A percentile compares a stretch with the other conserved stretches of the same genome.
phyloP scores from a whole-genome alignment of 2,888 invertebrate genomes.

The Chaitophorus viminalis region DNA sequence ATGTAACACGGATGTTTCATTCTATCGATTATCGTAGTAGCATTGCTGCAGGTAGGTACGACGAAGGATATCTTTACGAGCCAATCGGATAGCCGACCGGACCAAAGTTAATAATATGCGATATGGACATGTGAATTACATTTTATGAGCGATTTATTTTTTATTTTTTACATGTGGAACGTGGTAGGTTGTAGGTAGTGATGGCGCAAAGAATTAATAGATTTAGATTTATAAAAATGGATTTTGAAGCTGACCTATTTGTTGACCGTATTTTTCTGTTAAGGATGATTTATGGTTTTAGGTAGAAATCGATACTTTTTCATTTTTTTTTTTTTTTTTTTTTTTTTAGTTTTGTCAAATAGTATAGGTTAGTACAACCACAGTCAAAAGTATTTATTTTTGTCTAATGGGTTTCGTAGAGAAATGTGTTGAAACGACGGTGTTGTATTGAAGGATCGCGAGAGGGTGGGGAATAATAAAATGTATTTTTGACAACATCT shows the following conservation, averaged over 20 bases:
- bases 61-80: too few relatives aligned
- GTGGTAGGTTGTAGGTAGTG: too few relatives aligned
- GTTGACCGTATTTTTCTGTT: neutral
- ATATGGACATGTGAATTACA: neutral
- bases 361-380: neutral
- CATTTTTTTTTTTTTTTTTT: conserved; percentile 8
- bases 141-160: neutral
- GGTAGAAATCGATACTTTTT: conserved; percentile 12
- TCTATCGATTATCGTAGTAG: neutral
- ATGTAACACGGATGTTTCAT: neutral
- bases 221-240: neutral
- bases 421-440: neutral
- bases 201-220: neutral
- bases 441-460: neutral
- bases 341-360: neutral
- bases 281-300: conserved; percentile 25
- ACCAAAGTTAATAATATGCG: neutral
- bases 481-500: neutral
- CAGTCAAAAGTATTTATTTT: neutral
- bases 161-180: neutral
- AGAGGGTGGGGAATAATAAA: neutral
- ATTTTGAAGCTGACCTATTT: neutral
- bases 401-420: neutral
- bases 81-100: neutral
- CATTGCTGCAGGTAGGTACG: too few relatives aligned